Base-by-base conservation (phyloP, 92 coral and sea anemone genomes). In the Zoanthus gigantus region DNA sequence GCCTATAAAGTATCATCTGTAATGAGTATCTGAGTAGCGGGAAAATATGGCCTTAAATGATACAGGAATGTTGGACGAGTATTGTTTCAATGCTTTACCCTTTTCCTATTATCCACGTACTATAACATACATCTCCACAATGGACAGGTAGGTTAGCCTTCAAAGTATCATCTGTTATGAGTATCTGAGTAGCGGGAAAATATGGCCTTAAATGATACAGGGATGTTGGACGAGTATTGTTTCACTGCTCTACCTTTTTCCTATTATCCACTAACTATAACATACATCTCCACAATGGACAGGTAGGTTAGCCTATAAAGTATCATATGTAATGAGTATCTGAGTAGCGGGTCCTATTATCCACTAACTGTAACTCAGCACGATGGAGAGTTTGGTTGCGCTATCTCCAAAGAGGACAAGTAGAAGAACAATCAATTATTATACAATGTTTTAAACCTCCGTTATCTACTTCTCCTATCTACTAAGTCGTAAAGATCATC, bases 311-410 rank as follows among this genome's bases (percentile, higher is more conserved):
- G 14, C 42, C 42, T 37, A 2, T 4, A 15, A 28, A 42, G 10
- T 6, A 4, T 6, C 13, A 50, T 2, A 37, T 37, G 42, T 37
- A 37, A 37, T 37, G 42, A 37, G 42, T 37, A 37, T 37, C 4
- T 37, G 42, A 37, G 42, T 4, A 37, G 42, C 42, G 42, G 1
- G 42, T 23, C 23, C 23, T 23, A 23, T 23, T 37, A 37, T 37
- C 42, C 42, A 37, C 42, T 37, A 4, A 37, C 42, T 37, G 42
- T 37, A 37, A 37, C 42, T 2, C 42, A 37, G 42, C 96, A 89
- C 71, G 93, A 95, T 54, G 98, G 98, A 84, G 94, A 95, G 93
- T 96, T 92, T 66, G 48, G 90, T 57, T 2, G 2, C 7, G 42
- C 42, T 37, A 37, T 37, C 42, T 34, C 42, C 42, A 4, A 37